A percentile compares a stretch with the other conserved stretches of the same genome.
Conservation (phyloP, 1,140 invertebrate genomes). For the Episyrphus balteatus region DNA sequence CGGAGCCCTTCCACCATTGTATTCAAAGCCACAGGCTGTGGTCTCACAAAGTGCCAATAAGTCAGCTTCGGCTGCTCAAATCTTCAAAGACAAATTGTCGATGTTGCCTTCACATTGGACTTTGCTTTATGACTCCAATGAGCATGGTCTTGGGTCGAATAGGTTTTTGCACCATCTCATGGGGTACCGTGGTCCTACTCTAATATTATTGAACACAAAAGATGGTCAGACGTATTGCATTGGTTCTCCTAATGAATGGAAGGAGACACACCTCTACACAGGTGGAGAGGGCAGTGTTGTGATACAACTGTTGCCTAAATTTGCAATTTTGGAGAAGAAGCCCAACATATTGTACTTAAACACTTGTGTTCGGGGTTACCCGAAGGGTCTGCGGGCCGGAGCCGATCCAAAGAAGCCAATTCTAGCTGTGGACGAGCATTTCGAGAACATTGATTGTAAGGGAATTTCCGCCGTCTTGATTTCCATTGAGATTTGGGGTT, state of each 20-base stretch:
- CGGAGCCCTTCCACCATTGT: slow-evolving; percentile 56
- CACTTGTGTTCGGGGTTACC: slow-evolving; percentile 69
- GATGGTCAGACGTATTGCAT: slow-evolving; percentile 63
- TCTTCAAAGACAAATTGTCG: slow-evolving; percentile 52
- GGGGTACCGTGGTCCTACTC: slow-evolving; percentile 71
- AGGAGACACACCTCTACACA: slow-evolving; percentile 73
- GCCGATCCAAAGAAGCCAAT: slow-evolving; percentile 62
- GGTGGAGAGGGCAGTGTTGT: slow-evolving; percentile 65
- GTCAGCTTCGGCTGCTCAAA: slow-evolving; percentile 39
- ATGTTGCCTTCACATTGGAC: slow-evolving; percentile 69
- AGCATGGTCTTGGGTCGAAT: slow-evolving; percentile 76
- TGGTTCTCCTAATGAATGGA: slow-evolving; percentile 70
- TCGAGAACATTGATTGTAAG: slow-evolving; percentile 50
- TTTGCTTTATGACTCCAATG: slow-evolving; percentile 67
- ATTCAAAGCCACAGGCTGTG: slow-evolving; percentile 46
- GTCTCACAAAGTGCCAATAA: slow-evolving; percentile 11
- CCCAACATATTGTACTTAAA: slow-evolving; percentile 75
- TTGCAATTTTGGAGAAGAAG: slow-evolving; percentile 53
- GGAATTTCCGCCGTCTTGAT: slow-evolving; percentile 52
- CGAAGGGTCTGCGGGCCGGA: slow-evolving; percentile 71
- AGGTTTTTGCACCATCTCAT: slow-evolving; percentile 79
- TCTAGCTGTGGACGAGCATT: slow-evolving; percentile 60
- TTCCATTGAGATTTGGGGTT: slow-evolving; percentile 68
- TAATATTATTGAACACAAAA: slow-evolving; percentile 60
- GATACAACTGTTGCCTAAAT: slow-evolving; percentile 67